These are phyloP conservation scores for Eriosoma lanigerum DNA, from an alignment of 1,140 invertebrate genomes.

Conservation along the genomic window DNA sequence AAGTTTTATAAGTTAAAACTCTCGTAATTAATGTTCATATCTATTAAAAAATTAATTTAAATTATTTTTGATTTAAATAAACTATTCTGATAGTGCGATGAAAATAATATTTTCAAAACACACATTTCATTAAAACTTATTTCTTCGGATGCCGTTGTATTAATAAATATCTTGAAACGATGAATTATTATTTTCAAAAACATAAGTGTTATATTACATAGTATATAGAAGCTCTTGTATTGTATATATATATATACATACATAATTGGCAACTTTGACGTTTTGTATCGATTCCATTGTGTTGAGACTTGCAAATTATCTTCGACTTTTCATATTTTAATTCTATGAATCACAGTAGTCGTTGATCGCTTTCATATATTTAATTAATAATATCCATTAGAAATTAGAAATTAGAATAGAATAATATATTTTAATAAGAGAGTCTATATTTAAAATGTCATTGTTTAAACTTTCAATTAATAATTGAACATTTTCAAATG, in stretches of 20 bases:
- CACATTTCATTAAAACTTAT: neutral
- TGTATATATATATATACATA: no score
- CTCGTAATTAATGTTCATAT: neutral
- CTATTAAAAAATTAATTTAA: neutral
- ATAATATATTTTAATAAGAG: neutral
- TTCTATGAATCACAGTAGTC: neutral
- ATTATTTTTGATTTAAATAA: no score
- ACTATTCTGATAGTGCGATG: neutral
- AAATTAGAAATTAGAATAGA: no score
- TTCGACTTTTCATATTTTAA: neutral
- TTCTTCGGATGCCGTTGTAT: neutral
- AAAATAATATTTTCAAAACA: conserved; percentile 16
- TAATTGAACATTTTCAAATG: neutral
- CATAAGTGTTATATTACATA: neutral
- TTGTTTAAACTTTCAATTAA: neutral
- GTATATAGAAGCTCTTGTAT: neutral
- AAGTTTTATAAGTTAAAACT: neutral
- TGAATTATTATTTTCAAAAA: conserved; percentile 5
- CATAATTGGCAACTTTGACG: neutral
- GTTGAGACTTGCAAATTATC: neutral
- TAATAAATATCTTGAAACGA: neutral
- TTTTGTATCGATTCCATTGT: neutral
- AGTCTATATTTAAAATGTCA: neutral
- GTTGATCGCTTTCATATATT: neutral
- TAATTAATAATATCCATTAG: conserved; percentile 15